Evolutionary conservation across 2,888 invertebrate genomes (phyloP).

Genomic region (Odontothrips loti): DNA sequence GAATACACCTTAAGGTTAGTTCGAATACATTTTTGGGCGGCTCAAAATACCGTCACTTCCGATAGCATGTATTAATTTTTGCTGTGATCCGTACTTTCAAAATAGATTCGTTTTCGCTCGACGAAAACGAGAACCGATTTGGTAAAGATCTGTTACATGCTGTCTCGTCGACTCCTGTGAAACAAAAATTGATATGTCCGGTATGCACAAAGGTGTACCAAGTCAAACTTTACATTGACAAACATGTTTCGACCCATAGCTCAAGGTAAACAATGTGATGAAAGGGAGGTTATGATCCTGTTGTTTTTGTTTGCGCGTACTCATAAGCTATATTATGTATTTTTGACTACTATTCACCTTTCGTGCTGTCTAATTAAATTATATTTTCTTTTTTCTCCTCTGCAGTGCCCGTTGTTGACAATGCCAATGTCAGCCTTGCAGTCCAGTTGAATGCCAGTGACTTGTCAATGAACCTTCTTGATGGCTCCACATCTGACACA

Average conservation of each 20-base stretch:
- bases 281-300: neutral
- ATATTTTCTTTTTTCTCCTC: neutral
- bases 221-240: no score
- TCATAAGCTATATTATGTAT: neutral
- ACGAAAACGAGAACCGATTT: neutral
- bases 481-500: neutral
- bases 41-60: no score
- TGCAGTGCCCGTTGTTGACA: neutral
- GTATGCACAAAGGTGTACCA: neutral
- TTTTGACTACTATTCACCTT: neutral
- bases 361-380: no score
- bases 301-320: neutral
- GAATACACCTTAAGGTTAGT: no score
- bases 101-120: neutral
- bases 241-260: neutral
- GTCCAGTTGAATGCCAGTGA: neutral
- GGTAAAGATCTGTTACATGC: neutral
- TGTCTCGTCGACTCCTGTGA: neutral
- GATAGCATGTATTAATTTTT: neutral
- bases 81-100: neutral
- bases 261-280: neutral
- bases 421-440: neutral
- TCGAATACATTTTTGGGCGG: no score
- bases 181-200: neutral
- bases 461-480: neutral